Conservation (phyloP, 2,113 vertebrate genomes). For the Pterocles burchelli region DNA sequence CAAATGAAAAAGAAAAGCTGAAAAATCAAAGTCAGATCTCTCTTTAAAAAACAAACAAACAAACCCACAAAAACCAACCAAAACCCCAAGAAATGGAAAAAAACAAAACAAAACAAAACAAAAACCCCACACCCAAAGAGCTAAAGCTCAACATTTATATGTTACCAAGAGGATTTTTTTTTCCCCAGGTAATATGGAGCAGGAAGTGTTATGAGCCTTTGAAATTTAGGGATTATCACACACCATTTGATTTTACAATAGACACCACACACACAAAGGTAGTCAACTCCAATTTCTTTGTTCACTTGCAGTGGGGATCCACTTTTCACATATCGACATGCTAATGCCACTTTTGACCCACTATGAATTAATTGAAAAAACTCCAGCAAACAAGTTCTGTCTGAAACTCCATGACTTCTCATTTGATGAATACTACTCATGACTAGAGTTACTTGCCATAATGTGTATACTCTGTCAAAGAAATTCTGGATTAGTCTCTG, state of each 20-base stretch:
- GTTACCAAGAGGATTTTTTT: too few relatives aligned
- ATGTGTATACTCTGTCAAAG: background rate
- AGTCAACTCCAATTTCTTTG: background rate
- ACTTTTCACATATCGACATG: background rate
- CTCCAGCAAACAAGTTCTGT: background rate
- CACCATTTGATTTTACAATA: background rate
- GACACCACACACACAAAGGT: background rate
- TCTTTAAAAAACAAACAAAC: background rate
- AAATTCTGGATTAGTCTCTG: background rate
- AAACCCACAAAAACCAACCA: background rate
- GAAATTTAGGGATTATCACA: background rate
- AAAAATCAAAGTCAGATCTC: background rate
- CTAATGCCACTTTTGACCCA: background rate
- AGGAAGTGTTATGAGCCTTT: background rate
- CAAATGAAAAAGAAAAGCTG: background rate
- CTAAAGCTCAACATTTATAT: background rate
- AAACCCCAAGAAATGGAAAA: too few relatives aligned
- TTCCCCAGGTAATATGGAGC: background rate
- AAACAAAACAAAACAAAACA: background rate
- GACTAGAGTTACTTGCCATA: background rate
- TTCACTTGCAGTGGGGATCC: background rate
- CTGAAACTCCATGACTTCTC: background rate
- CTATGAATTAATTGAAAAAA: background rate
- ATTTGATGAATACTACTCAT: background rate
- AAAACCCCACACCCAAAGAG: background rate